phyloP scores from a whole-genome alignment of 2,888 invertebrate genomes.

The Cataglyphis cursor region DNA sequence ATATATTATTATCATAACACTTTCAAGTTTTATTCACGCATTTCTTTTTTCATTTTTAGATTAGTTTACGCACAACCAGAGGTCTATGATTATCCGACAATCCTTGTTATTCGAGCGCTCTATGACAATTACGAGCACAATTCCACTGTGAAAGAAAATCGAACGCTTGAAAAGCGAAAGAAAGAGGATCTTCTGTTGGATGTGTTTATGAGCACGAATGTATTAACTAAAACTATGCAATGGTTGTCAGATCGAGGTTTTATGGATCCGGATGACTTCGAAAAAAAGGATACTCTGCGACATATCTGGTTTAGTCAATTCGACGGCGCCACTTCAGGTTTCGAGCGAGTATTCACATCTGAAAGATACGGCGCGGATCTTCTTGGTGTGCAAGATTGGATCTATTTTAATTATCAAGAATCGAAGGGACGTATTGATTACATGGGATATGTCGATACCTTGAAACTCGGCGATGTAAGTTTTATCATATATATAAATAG shows the following conservation, averaged over 20 bases:
- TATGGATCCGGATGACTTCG: constrained; percentile 83
- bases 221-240: constrained; percentile 77
- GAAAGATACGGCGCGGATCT: constrained; percentile 93
- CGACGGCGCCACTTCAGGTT: constrained; percentile 94
- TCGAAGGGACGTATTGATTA: constrained; percentile 91
- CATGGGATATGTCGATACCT: constrained; percentile 91
- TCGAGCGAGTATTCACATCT: constrained; percentile 96
- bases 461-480: constrained; percentile 91
- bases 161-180: constrained; percentile 73
- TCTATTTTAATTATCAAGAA: constrained; percentile 93
- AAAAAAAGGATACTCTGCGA: constrained; percentile 91
- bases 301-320: constrained; percentile 93
- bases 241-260: constrained; percentile 79
- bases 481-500: neutral
- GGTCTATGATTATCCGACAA: constrained; percentile 76
- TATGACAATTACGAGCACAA: constrained; percentile 79
- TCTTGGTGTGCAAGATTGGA: constrained; percentile 95
- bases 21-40: constrained; percentile 1
- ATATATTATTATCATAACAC: neutral
- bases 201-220: constrained; percentile 79
- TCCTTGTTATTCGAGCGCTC: constrained; percentile 75
- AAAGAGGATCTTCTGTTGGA: constrained; percentile 80
- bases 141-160: constrained; percentile 75
- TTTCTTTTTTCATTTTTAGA: constrained; percentile 69
- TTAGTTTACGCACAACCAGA: constrained; percentile 76